Evolutionary conservation across 2,113 vertebrate species (phyloP), one percentile per base, ranked within the genome.

Genomic region (Taurulus bubalis): DNA sequence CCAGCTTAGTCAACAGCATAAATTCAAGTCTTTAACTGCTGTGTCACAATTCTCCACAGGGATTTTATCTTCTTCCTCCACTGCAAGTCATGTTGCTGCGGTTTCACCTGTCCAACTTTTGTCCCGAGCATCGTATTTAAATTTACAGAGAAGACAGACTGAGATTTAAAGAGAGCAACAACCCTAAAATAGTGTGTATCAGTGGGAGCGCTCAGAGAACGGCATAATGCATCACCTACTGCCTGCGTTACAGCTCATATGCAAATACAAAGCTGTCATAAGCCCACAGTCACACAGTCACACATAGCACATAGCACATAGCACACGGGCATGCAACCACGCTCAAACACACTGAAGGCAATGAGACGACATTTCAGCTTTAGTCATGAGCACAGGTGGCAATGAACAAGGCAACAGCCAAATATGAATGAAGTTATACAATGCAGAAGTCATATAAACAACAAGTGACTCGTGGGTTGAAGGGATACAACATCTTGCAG

Each of bases 161-260:
- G 66, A 12, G 40, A 40, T 11, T 11, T 12, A 40, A 40, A 72
- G 18, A 59, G 64, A 71, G n/a, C 47, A 59, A 3, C 63, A 81
- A 60, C 12, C 26, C 32, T 36, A 53, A 82, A 79, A 83, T 66
- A 76, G 8, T 40, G 71, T 58, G 45, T 62, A 67, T 58, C 82
- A 62, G 51, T 45, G 6, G 28, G 28, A 69, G 45, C 74, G 26
- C 42, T 64, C 63, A 66, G 72, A 58, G 28, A 72, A 58, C 47
- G 68, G 78, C 30, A 40, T 32, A 65, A 62, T 75, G 71, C 75
- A 51, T 83, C 63, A 71, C 30, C 58, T 20, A n/a, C 24, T 11
- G 74, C 34, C 51, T 62, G 70, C 71, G 80, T 77, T 76, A 82
- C 69, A 80, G 80, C 80, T 84, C 60, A 79, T 79, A 84, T 72